phyloP scores from a whole-genome alignment of 23 tunicate genomes.

The Ascidia mentula region DNA sequence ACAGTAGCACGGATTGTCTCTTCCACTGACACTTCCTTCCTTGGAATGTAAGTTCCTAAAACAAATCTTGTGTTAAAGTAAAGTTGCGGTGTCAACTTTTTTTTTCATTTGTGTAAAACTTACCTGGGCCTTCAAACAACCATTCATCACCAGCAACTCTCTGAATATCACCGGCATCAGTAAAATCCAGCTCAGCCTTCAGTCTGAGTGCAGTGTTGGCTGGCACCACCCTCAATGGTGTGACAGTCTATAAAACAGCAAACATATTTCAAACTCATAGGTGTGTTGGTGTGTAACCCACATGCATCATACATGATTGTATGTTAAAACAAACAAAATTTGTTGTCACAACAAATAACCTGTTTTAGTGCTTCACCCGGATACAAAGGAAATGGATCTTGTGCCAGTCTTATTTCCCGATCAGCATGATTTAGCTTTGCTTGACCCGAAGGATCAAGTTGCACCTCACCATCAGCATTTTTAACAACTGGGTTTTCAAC shows the following conservation, averaged over 20 bases:
- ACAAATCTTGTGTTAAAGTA: not conserved
- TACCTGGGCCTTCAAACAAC: conserved; percentile 80
- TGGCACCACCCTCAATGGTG: conserved; percentile 60
- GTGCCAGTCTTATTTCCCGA: conserved; percentile 75
- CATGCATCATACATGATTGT: not conserved
- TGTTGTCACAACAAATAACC: not conserved
- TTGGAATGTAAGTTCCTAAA: conserved; percentile 87
- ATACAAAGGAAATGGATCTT: conserved; percentile 92
- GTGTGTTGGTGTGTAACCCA: not conserved
- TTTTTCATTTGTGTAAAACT: not conserved
- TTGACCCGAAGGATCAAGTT: conserved; percentile 80
- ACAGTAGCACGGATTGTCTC: conserved; percentile 70
- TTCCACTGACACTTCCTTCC: conserved; percentile 78
- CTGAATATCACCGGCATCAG: conserved; percentile 39
- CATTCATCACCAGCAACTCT: conserved; percentile 98
- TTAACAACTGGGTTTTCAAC: conserved; percentile 82
- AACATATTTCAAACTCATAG: too few relatives aligned
- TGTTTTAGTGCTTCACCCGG: conserved; percentile 83
- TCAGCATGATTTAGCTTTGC: conserved; percentile 84
- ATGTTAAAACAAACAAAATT: not conserved
- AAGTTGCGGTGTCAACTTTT: not conserved
- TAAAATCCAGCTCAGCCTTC: conserved; percentile 74
- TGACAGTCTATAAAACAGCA: conserved; percentile 41
- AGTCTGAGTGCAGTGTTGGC: conserved; percentile 82
- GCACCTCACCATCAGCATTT: conserved; percentile 66